Base-by-base conservation (phyloP, 2,797 vertebrate species). In the Sus cebifrons region DNA sequence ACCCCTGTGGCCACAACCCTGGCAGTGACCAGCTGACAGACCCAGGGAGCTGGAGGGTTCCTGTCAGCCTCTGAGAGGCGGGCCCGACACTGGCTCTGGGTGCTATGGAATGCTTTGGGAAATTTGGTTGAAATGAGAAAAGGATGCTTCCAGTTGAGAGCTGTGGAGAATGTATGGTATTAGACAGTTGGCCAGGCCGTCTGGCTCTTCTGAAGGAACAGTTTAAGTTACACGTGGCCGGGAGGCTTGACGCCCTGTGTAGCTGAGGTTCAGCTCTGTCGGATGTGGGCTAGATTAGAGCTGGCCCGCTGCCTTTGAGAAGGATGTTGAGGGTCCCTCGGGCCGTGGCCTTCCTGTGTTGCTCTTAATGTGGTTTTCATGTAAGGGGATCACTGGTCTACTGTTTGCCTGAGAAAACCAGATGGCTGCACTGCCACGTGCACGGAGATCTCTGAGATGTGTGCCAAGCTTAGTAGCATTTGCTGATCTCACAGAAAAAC, bases 81-180 rank as follows among this genome's bases (percentile, higher is more conserved):
- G 79, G 40, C 75, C 77, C 88, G 62, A 54, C 60, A 54, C 54
- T 78, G 91, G 89, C 83, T 68, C 40, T 44, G 68, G 23, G 4
- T 81, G 3, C 87, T 62, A 95, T 20, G 67, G 74, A 92, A 87
- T 84, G 67, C 91, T 82, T 44, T 71, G 84, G 94, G 74, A 95
- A 97, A 94, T 85, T 62, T 94, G 88, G 97, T 89, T 93, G 96
- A 97, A 96, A 96, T 56, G 79, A 82, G 65, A 58, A 89, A 89
- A 94, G 96, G 94, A 79, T 64, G 96, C 17, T 96, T 95, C 96
- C 89, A 20, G 62, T 68, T 70, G 3, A 64, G 64, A 88, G 56
- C 89, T 70, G 8, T 25, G 18, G 68, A 71, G 70, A 32, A 58
- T 82, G 25, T 88, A 65, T 95, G 90, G 54, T 87, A 40, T 49